These are phyloP conservation scores for Neosilurus mollespiculum DNA, from an alignment of 2,797 vertebrate genomes.

Conservation along the genomic window DNA sequence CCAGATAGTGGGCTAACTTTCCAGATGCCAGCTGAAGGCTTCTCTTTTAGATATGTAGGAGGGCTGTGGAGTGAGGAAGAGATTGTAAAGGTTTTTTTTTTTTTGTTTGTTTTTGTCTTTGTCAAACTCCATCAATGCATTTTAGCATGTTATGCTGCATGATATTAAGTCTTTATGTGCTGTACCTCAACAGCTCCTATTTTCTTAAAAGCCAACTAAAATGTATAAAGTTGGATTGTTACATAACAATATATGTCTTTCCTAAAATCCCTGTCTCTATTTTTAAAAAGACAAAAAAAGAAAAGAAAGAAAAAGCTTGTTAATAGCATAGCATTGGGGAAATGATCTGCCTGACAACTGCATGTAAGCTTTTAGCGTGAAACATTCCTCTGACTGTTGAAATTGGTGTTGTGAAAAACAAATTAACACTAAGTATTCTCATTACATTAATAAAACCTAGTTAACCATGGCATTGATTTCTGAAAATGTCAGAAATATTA, in stretches of 20 bases:
- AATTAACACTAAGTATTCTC: background rate
- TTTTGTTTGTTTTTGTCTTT: background rate
- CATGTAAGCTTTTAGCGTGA: background rate
- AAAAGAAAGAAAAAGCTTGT: background rate
- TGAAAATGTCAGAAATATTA: background rate
- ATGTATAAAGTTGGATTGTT: background rate
- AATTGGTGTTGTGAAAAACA: background rate
- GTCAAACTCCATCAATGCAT: background rate
- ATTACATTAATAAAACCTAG: background rate
- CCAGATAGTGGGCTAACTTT: background rate
- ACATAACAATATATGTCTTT: background rate
- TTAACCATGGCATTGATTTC: background rate
- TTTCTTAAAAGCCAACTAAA: background rate
- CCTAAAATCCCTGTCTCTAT: background rate
- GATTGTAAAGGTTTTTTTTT: conserved; percentile 14
- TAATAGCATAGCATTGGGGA: background rate
- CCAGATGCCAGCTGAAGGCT: conserved; percentile 26
- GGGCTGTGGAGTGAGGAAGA: conserved; percentile 22
- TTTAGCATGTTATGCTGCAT: background rate
- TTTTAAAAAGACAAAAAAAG: no score
- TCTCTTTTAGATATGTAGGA: conserved; percentile 16
- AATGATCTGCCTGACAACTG: background rate
- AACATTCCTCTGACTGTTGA: background rate
- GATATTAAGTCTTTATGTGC: background rate
- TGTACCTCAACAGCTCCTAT: background rate